Conservation (phyloP, 2,888 invertebrate species). For the Schizotus pectinicornis region DNA sequence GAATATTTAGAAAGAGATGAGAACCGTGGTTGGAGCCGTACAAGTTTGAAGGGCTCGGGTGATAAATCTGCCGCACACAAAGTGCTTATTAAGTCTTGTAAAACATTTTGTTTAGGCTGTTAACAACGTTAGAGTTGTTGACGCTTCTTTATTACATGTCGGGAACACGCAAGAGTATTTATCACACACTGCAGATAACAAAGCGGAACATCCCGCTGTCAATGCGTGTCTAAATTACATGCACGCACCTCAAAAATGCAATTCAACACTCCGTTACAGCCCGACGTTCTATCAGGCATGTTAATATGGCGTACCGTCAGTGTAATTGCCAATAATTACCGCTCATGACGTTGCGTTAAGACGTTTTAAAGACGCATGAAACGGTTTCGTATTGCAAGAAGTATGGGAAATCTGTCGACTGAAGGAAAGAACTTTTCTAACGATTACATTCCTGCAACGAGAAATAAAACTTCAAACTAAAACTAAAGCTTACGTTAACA, state of each 20-base stretch:
- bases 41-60: no score
- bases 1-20: no score
- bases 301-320: slow-evolving; percentile 19
- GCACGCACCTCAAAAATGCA: slow-evolving; percentile 22
- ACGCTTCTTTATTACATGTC: slow-evolving; percentile 6
- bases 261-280: slow-evolving; percentile 14
- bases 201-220: slow-evolving; percentile 10
- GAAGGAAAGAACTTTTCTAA: background rate
- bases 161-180: slow-evolving; percentile 3
- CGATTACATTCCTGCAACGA: no score
- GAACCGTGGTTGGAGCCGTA: no score
- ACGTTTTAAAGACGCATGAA: slow-evolving; percentile 16
- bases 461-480: no score
- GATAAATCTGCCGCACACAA: background rate
- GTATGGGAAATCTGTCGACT: slow-evolving; percentile 3
- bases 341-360: slow-evolving; percentile 19
- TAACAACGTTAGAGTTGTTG: background rate
- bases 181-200: slow-evolving; percentile 14
- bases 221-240: slow-evolving; percentile 20
- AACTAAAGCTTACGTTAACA: no score
- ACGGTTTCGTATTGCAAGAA: slow-evolving; percentile 11
- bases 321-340: slow-evolving; percentile 19
- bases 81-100: background rate
- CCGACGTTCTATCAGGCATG: background rate
- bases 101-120: background rate